Evolutionary conservation across 2,113 vertebrate genomes (phyloP).

Genomic region (Gnathonemus echidnorhynchus): DNA sequence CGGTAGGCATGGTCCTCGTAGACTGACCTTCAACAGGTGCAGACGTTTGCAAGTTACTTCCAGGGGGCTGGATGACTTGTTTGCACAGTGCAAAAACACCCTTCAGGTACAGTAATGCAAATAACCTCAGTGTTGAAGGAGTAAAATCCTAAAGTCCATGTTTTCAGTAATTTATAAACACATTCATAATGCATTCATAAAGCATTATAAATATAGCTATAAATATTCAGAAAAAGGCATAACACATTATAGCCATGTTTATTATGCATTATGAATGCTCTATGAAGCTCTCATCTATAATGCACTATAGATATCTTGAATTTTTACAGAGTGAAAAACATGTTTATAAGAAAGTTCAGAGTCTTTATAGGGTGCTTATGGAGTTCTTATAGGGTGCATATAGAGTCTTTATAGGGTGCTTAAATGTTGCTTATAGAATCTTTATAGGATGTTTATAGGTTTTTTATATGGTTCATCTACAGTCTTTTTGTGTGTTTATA

Average conservation of each 20-base stretch:
- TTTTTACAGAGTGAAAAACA: neutral
- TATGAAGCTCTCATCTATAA: too few species aligned
- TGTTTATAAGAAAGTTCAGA: neutral
- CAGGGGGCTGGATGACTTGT: conserved; percentile 40
- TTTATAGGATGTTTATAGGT: neutral
- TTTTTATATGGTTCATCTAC: neutral
- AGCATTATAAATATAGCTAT: too few species aligned
- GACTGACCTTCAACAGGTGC: conserved; percentile 46
- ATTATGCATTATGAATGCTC: too few species aligned
- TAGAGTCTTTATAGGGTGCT: neutral
- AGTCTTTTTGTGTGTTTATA: neutral
- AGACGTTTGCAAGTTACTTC: conserved; percentile 31
- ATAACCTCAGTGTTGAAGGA: neutral
- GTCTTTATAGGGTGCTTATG: neutral
- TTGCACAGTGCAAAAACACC: conserved; percentile 38
- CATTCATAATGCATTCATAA: too few species aligned
- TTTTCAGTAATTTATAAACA: too few species aligned
- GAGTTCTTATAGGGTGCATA: neutral
- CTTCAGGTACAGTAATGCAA: conserved; percentile 44
- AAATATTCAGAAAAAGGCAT: too few species aligned
- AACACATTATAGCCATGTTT: too few species aligned
- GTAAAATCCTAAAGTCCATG: too few species aligned
- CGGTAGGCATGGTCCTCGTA: conserved; percentile 26
- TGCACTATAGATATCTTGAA: too few species aligned
- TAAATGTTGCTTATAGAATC: neutral